Evolutionary conservation across 2,797 vertebrate species (phyloP), one percentile per base, ranked within the genome.

Genomic region (Parauchenoglanis ngamensis): DNA sequence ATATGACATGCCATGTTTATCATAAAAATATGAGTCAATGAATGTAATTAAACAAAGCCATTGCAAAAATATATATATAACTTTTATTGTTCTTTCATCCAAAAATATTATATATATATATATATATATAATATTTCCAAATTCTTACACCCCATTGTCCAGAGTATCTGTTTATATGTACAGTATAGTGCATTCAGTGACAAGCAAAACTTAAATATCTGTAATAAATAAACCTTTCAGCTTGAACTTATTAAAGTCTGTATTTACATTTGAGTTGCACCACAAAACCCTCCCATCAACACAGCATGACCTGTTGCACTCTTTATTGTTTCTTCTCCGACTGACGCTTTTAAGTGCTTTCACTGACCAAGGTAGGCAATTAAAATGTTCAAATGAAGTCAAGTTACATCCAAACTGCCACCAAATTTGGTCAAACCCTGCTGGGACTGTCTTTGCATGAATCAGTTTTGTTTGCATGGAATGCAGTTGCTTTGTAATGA

Each of bases 381-480:
- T 75, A 78, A 78, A 56, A 56, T 35, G 72, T 82, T 46, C 15
- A 59, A 59, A 77, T 28, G 3, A 28, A 31, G 13, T 54, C 13
- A 77, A 54, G 17, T 52, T 52, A 52, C 72, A 78, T 40, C 8
- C 77, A 59, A 40, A 21, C 25, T 65, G 44, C 61, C 8, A 25
- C 63, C 21, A 79, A n/a, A n/a, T 35, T 25, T 59, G 67, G 68
- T 93, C 89, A 97, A 92, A 97, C 96, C 15, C 96, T 96, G 0
- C 96, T 95, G 0, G 96, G 96, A 91, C 94, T 96, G 90, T 97
- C 97, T 93, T 95, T 91, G 84, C 95, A 95, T 0, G 95, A 94
- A 90, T 97, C 96, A 0, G 95, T 94, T 92, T 97, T 97, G 94
- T 94, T 94, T 93, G 96, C 94, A 91, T 97, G 97, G 90, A 96